Percentiles rank a stretch among this genome's conserved stretches.
These are phyloP conservation scores for Drosophila sucinea DNA, from an alignment of 1,140 invertebrate species.

Conservation along the genomic window DNA sequence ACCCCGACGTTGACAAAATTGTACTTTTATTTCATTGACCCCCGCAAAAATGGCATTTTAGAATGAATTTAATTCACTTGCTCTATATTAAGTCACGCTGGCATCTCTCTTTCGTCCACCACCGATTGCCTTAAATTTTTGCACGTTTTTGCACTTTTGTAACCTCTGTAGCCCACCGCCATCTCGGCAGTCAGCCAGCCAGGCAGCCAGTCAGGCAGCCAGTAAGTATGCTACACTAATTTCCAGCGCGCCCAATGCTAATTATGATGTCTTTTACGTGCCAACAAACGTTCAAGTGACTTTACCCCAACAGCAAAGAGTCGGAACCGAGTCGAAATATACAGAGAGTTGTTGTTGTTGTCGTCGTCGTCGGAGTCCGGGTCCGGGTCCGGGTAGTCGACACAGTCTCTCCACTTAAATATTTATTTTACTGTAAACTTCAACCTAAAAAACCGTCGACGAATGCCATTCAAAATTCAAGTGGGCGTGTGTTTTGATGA, in stretches of 20 bases:
- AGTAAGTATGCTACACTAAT: conserved; percentile 56
- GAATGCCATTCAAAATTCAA: conserved; percentile 74
- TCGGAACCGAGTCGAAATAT: not conserved
- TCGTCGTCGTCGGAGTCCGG: not conserved
- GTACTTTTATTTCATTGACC: not conserved
- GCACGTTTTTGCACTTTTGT: conserved; percentile 51
- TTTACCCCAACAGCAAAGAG: conserved; percentile 35
- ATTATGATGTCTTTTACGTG: conserved; percentile 82
- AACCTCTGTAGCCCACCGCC: conserved; percentile 26
- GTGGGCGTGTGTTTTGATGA: conserved; percentile 80
- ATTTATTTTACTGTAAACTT: conserved; percentile 78
- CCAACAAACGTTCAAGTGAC: conserved; percentile 77
- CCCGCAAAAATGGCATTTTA: not conserved
- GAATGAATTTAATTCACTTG: not conserved
- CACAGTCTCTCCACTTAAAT: conserved; percentile 62
- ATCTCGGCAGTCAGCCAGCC: not conserved
- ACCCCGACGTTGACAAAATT: not conserved
- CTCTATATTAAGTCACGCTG: conserved; percentile 44
- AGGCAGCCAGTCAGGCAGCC: not conserved
- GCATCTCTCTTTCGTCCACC: not conserved
- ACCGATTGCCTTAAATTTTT: conserved; percentile 8
- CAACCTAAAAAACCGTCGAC: conserved; percentile 59
- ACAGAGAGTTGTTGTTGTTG: too few relatives aligned
- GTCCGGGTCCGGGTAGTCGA: conserved; percentile 8
- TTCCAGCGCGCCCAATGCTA: conserved; percentile 65